Evolutionary conservation across 2,888 invertebrate species (phyloP), one percentile per base, ranked within the genome.

Genomic region (Argyresthia albistria): DNA sequence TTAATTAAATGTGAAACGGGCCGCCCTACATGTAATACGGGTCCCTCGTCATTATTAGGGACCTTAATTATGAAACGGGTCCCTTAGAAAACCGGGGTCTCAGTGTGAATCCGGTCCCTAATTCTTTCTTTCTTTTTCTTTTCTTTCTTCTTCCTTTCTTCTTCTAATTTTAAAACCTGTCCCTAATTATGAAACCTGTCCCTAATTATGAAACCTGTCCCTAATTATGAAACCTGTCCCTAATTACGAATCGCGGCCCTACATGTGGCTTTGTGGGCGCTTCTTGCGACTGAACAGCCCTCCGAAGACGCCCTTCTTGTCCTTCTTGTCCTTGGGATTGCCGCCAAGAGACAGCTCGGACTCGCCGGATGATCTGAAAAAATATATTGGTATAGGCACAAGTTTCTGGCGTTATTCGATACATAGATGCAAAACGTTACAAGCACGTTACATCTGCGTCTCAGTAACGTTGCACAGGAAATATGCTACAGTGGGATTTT

Each of bases 281-380:
- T 89, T 89, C 73, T 87, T 88, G 53, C 89, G 80, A 59, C 89
- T 88, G 73, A 90, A 90, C n/a, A 90, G 79, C 35, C 89, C 89
- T 56, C 89, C 89, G 63, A 90, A 89, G 36, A 90, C 86, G 2
- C 90, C 89, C 37, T 90, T 90, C 70, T 89, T 89, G 68, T 90
- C 90, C 53, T 89, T 89, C 62, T 89, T 88, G 53, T 89, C 89
- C 54, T 81, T 84, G 4, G 80, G 70, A 42, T 80, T 79, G 6
- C 84, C 76, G 51, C 80, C 80, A 15, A 86, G 79, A 0, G 88
- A 88, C 8, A 88, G 60, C 58, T 88, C 88, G 0, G 88, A 88
- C 56, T 88, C 88, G 0, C 88, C 88, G 0, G 81, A 87, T 0
- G 81, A 88, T 57, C 86, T 88, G 59, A 9, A 37, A 16, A 48